These are phyloP conservation scores for Matsumurasca onukii DNA, from an alignment of 1,140 invertebrate genomes.

Conservation along the genomic window DNA sequence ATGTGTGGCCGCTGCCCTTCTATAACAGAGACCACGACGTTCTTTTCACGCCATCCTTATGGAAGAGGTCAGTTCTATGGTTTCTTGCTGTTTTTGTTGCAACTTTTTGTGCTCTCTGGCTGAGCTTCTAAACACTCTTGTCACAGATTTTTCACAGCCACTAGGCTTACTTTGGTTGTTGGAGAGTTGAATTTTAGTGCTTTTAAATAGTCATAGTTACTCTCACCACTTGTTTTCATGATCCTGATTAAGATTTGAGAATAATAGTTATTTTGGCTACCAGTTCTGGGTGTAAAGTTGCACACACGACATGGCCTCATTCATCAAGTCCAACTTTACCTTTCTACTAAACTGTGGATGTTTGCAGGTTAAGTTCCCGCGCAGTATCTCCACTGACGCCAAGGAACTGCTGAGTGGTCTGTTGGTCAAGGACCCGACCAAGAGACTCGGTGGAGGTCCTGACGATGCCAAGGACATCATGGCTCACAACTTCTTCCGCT, in stretches of 20 bases:
- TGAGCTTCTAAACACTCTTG: neutral
- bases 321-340: neutral
- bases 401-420: constrained; percentile 83
- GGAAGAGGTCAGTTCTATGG: constrained; percentile 61
- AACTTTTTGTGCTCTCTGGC: neutral
- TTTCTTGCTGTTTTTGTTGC: neutral
- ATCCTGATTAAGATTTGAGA: no score
- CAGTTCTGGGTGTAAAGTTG: no score
- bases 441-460: constrained; percentile 88
- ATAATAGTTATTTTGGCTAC: no score
- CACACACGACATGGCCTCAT: no score
- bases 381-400: constrained; percentile 82
- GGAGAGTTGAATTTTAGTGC: neutral
- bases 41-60: constrained; percentile 87
- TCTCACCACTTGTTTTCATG: no score
- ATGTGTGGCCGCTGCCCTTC: constrained; percentile 96
- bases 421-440: constrained; percentile 87
- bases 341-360: neutral
- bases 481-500: constrained; percentile 87
- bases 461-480: constrained; percentile 92
- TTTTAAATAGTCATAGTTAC: neutral
- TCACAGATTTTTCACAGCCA: neutral
- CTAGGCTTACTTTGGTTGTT: neutral
- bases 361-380: constrained; percentile 80
- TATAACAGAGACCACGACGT: constrained; percentile 98